Base-by-base conservation (phyloP, 2,113 vertebrate genomes). In the Planiliza haematocheilus region DNA sequence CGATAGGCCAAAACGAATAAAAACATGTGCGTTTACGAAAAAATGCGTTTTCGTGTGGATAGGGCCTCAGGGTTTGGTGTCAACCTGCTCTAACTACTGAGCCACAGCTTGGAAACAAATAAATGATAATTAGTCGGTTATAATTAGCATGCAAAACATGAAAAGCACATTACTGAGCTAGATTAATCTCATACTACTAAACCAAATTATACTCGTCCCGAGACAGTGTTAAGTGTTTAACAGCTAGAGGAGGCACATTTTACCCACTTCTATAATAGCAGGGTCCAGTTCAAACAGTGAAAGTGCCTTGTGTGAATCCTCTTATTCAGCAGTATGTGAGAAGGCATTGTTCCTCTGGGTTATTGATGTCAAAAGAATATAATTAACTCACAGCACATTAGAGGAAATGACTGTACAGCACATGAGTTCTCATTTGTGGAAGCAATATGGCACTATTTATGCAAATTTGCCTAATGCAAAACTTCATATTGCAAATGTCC, bases 131-230 rank as follows among this genome's bases (percentile, higher is more conserved):
- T 5, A 30, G 24, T 30, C 24, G 2, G 24, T 30, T 30, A 30
- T 5, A 30, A 30, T 67, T 37, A 52, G 20, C 3, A 0, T 79
- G 38, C 7, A 62, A 21, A 17, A 45, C 5, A 14, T 7, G 10
- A 66, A 38, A 24, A 9, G 56, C 13, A 45, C 8, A 58, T 45
- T 34, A 51, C 18, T 74, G n/a, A 73, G 39, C 21, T 36, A 20
- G 8, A 60, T 62, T 38, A 53, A 14, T 74, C 49, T 61, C 4
- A 48, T 52, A 72, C 63, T n/a, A 72, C 20, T 43, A 34, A 69
- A 64, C 2, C 13, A 56, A 53, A 73, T 17, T 0, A 4, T 43
- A 4, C 7, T 7, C 3, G 16, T 48, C 66, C 24, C 58, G 17
- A n/a, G 37, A 41, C 12, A 8, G 11, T 42, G 6, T 41, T 63